phyloP scores from a whole-genome alignment of 2,797 vertebrate genomes.

The Psittacula derbiana region DNA sequence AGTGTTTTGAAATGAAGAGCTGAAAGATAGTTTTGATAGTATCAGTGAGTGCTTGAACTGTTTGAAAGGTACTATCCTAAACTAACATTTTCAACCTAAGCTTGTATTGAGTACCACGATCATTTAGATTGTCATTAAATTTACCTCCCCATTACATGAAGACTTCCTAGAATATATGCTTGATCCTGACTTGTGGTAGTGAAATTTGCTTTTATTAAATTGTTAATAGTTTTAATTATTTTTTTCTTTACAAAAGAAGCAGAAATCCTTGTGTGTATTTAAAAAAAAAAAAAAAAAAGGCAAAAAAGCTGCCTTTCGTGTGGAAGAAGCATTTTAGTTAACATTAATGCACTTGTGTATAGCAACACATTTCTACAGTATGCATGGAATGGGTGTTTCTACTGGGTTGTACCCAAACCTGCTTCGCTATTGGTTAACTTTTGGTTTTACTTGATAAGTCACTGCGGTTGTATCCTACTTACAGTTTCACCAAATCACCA shows the following conservation, averaged over 20 bases:
- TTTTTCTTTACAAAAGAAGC: not conserved
- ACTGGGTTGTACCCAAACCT: not conserved
- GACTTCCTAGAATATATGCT: not conserved
- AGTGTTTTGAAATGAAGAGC: not conserved
- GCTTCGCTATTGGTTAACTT: not conserved
- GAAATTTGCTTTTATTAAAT: not conserved
- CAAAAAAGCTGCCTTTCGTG: not conserved
- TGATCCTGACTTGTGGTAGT: not conserved
- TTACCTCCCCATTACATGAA: not conserved
- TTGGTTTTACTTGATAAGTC: not conserved
- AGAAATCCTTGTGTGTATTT: not conserved
- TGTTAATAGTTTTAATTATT: not conserved
- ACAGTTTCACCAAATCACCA: not conserved
- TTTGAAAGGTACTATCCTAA: not conserved
- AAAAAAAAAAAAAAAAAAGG: not conserved
- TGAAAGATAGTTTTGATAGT: not conserved
- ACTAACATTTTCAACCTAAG: not conserved
- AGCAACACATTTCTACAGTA: not conserved
- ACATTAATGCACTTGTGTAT: not conserved
- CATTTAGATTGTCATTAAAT: not conserved
- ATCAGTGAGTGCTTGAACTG: not conserved
- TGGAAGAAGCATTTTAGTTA: not conserved
- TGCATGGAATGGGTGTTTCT: not conserved
- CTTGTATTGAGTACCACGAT: not conserved
- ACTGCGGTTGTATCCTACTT: not conserved